Percentiles rank a stretch among this genome's conserved stretches.
These are phyloP conservation scores for Tholera decimalis DNA, from an alignment of 2,888 invertebrate genomes.

Conservation along the genomic window DNA sequence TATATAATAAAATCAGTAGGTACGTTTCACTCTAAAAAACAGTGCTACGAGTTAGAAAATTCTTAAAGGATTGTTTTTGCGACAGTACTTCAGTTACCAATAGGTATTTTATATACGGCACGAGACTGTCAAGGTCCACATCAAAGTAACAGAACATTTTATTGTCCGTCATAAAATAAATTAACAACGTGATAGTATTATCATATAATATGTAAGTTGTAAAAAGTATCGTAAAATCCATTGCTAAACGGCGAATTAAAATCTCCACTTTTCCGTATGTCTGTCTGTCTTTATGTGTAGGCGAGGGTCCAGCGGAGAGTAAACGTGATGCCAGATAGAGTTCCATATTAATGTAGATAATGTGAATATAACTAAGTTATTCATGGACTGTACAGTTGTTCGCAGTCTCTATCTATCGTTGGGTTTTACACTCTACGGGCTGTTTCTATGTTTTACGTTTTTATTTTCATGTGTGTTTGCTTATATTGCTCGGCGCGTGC, in stretches of 20 bases:
- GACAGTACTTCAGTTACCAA: conserved; percentile 50
- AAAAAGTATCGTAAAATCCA: conserved; percentile 66
- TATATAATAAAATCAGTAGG: conserved; percentile 13
- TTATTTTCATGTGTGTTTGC: conserved; percentile 85
- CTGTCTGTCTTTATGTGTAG: conserved; percentile 75
- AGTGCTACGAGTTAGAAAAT: conserved; percentile 37
- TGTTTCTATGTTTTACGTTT: conserved; percentile 82
- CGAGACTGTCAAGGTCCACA: conserved; percentile 47
- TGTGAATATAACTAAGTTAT: conserved; percentile 91
- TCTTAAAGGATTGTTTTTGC: conserved; percentile 46
- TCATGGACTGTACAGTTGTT: conserved; percentile 84
- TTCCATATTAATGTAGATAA: conserved; percentile 90
- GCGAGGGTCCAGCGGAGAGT: conserved; percentile 83
- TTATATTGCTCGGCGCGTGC: conserved; percentile 85
- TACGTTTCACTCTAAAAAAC: conserved; percentile 26
- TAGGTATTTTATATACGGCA: conserved; percentile 53
- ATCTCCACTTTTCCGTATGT: conserved; percentile 73
- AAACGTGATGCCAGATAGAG: conserved; percentile 88
- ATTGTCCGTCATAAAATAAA: conserved; percentile 52
- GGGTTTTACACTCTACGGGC: conserved; percentile 89
- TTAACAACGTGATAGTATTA: conserved; percentile 53
- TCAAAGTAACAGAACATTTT: conserved; percentile 55
- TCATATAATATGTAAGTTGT: conserved; percentile 58
- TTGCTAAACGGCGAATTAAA: conserved; percentile 82
- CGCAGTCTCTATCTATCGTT: conserved; percentile 88